These are phyloP conservation scores for Myanophis thanlyinensis DNA, from an alignment of 2,113 vertebrate species.

Conservation along the genomic window DNA sequence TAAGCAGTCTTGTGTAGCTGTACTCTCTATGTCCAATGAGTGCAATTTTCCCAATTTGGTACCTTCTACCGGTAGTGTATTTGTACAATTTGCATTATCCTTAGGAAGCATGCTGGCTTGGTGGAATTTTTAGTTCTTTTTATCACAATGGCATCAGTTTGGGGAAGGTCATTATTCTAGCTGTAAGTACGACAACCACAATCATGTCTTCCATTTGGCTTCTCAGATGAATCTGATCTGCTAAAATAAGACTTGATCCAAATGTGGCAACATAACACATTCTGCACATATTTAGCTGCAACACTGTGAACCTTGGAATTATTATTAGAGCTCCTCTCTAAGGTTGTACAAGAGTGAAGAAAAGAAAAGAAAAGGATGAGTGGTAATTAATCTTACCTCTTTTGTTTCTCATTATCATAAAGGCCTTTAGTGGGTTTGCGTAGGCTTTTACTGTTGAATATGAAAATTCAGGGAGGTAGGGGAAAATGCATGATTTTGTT, in stretches of 20 bases:
- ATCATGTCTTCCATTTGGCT: not conserved
- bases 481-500: slow-evolving; percentile 26
- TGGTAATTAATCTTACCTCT: slow-evolving; percentile 51
- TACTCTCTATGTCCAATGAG: not conserved
- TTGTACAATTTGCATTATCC: not conserved
- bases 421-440: slow-evolving; percentile 52
- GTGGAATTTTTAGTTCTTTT: not conserved
- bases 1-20: not conserved
- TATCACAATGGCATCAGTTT: not conserved
- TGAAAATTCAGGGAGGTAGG: not conserved
- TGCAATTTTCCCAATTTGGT: not conserved
- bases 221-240: not conserved
- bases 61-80: not conserved
- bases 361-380: slow-evolving; percentile 44
- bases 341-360: slow-evolving; percentile 40
- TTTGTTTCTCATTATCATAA: slow-evolving; percentile 64
- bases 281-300: slow-evolving; percentile 36
- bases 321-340: slow-evolving; percentile 46
- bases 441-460: slow-evolving; percentile 41
- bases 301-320: slow-evolving; percentile 45
- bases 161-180: not conserved
- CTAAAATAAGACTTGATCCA: not conserved
- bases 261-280: not conserved
- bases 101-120: not conserved
- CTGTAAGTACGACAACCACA: not conserved